Evolutionary conservation across 1,140 invertebrate genomes (phyloP), one percentile per base, ranked within the genome.

Genomic region (Bombus affinis): DNA sequence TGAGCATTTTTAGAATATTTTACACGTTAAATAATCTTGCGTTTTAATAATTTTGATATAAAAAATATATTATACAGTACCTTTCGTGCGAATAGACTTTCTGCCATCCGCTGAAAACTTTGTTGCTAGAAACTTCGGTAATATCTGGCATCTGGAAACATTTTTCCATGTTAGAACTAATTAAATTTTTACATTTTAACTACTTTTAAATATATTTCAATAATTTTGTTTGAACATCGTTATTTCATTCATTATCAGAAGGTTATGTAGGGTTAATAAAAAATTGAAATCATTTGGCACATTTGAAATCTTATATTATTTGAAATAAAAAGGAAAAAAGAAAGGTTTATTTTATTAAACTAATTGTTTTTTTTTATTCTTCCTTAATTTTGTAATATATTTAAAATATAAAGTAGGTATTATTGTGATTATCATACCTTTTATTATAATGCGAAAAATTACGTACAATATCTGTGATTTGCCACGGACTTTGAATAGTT

Each of bases 71-170:
- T 62, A n/a, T 35, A 75, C 15, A 72, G 66, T 95, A 97, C 96
- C 97, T 98, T 81, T 97, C 96, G 95, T 99, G 98, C 12, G 96
- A 96, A 93, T 96, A 99, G 1, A 99, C 97, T 93, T 98, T 98
- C 94, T 99, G 98, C 91, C 96, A 96, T 42, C 98, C 98, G 75
- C 97, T 97, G 96, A 98, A 98, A 88, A 96, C 95, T 93, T 97
- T 97, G 82, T 96, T 97, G 62, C 95, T 96, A n/a, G 97, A 97
- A 32, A 97, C 95, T 94, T 97, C 93, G 73, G 95, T 96, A 79
- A 97, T 91, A 28, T 93, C 90, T 18, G 88, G 35, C 95, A 95
- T 95, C 92, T 94, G 80, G 39, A 91, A 92, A 89, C 13, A 79
- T 73, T n/a, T 35, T 65, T 2, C 9, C 59, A 57, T 39, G 15